phyloP scores from a whole-genome alignment of 2,797 vertebrate species.

The Astyanax mexicanus region DNA sequence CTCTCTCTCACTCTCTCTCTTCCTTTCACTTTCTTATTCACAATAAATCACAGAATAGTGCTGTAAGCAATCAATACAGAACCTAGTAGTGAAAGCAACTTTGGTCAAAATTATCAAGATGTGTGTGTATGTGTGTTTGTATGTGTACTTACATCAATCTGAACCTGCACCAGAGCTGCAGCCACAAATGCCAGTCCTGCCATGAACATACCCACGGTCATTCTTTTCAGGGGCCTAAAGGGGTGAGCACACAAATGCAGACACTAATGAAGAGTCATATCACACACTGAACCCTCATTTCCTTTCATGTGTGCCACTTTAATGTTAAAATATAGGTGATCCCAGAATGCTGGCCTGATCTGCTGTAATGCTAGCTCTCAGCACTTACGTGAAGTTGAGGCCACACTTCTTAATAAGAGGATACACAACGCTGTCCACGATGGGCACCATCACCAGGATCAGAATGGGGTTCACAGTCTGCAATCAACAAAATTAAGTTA shows the following conservation, averaged over 20 bases:
- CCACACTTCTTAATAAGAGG: constrained; percentile 90
- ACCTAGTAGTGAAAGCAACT: too few relatives aligned
- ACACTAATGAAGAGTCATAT: not conserved
- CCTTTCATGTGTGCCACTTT: too few relatives aligned
- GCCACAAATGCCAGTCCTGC: constrained; percentile 89
- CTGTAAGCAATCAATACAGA: too few relatives aligned
- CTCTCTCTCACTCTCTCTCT: too few relatives aligned
- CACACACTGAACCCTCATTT: too few relatives aligned
- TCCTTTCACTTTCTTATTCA: too few relatives aligned
- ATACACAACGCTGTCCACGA: constrained; percentile 84
- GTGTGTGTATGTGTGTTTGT: too few relatives aligned
- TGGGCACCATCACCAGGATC: constrained; percentile 88
- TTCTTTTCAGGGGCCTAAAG: constrained; percentile 88
- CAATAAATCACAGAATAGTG: too few relatives aligned
- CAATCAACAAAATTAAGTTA: too few relatives aligned
- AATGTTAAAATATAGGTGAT: too few relatives aligned
- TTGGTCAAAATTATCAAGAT: too few relatives aligned
- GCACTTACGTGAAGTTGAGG: constrained; percentile 89
- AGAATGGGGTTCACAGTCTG: constrained; percentile 93
- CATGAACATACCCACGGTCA: constrained; percentile 94
- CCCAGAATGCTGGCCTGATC: too few relatives aligned
- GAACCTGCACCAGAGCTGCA: constrained; percentile 89
- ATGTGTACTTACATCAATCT: constrained; percentile 89
- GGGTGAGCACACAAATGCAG: constrained; percentile 25
- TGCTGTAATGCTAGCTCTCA: constrained; percentile 1